These are phyloP conservation scores for Burhinus bistriatus DNA, from an alignment of 2,113 vertebrate species.

Conservation along the genomic window DNA sequence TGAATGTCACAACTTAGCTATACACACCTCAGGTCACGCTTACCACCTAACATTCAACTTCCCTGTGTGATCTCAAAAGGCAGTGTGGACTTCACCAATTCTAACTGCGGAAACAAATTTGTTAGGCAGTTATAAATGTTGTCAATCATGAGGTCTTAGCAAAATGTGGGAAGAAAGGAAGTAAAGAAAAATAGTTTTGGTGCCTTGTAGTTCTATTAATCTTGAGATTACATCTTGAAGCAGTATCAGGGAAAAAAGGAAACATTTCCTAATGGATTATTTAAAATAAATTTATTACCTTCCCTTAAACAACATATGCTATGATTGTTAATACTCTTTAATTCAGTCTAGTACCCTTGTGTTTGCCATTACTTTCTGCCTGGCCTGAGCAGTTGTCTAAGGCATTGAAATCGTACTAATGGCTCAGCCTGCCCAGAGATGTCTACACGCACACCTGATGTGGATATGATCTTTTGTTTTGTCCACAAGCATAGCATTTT, in stretches of 20 bases:
- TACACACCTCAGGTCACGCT: background rate
- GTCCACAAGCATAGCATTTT: background rate
- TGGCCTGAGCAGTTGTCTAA: background rate
- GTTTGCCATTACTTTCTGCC: background rate
- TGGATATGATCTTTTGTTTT: background rate
- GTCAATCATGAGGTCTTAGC: background rate
- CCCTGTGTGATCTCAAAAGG: background rate
- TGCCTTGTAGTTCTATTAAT: background rate
- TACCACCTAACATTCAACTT: background rate
- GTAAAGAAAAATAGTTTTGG: background rate
- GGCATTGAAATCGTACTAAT: accelerated
- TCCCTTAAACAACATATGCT: background rate
- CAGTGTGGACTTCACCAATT: background rate
- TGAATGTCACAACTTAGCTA: background rate
- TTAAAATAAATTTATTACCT: background rate
- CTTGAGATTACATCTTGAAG: background rate
- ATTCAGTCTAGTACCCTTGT: background rate
- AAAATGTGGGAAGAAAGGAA: background rate
- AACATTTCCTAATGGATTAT: background rate
- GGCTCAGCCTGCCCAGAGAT: accelerated
- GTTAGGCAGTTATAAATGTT: background rate
- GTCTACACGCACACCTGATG: background rate
- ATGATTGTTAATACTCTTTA: background rate
- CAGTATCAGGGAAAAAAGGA: background rate
- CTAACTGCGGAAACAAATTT: background rate